Evolutionary conservation across 2,888 invertebrate genomes (phyloP).

Genomic region (Petrophora chlorosata): DNA sequence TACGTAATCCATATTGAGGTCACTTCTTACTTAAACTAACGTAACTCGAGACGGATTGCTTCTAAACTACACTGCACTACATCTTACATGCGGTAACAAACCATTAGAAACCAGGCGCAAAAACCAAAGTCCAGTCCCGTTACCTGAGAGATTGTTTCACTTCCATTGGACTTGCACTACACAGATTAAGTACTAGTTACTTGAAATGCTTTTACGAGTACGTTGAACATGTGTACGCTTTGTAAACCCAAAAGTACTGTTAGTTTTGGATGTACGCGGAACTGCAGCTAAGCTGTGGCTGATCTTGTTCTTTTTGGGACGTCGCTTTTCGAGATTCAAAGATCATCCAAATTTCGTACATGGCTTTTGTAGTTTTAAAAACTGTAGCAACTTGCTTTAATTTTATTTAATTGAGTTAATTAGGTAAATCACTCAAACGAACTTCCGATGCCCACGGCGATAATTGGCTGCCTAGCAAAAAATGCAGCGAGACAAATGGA

Average conservation of each 20-base stretch:
- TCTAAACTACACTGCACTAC: constrained; percentile 9
- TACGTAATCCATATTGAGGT: constrained; percentile 6
- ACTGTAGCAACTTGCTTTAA: not conserved
- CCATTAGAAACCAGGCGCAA: constrained; percentile 38
- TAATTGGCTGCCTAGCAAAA: constrained; percentile 20
- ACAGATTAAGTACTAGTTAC: too few relatives aligned
- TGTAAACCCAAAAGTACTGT: constrained; percentile 19
- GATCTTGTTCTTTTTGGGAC: not conserved
- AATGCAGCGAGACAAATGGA: constrained; percentile 12
- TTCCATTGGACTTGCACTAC: constrained; percentile 18
- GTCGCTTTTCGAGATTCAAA: not conserved
- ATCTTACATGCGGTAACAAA: constrained; percentile 29
- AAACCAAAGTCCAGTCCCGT: constrained; percentile 51
- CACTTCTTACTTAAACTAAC: constrained; percentile 11
- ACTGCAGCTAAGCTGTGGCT: constrained; percentile 24
- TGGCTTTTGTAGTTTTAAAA: too few relatives aligned
- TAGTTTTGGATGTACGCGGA: constrained; percentile 26
- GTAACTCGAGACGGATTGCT: constrained; percentile 14
- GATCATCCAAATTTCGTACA: too few relatives aligned
- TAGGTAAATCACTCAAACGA: constrained; percentile 19
- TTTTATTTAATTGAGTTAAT: constrained; percentile 9
- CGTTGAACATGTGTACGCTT: not conserved
- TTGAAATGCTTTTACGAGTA: not conserved
- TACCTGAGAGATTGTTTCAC: constrained; percentile 45
- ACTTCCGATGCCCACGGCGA: constrained; percentile 18